Evolutionary conservation across 2,888 invertebrate species (phyloP), one percentile per base, ranked within the genome.

Genomic region (Strigamia maritima): DNA sequence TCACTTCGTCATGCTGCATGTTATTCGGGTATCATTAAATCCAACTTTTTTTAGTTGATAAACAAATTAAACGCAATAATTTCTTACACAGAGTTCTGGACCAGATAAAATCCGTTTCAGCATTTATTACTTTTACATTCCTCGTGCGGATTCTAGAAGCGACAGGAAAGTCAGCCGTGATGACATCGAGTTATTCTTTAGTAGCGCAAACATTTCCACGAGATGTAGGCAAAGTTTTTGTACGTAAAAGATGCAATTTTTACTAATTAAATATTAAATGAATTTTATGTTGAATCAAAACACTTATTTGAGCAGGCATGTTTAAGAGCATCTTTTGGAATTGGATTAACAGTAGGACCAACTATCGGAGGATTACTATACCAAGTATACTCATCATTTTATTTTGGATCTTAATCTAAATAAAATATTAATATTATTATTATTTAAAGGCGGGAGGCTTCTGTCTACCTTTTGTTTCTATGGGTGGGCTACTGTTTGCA

Each of bases 341-440:
- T 89, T 90, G 83, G 97, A 90, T 89, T 96, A 80, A 96, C 96
- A 80, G 93, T 94, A 0, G 96, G 97, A 0, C 96, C 96, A 0
- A 94, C 94, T 0, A 89, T 97, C 12, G 97, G 97, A 0, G 95
- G 95, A 0, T 91, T 92, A 0, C 88, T 97, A 0, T 97, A 92
- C 85, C 89, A 91, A 84, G 88, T 89, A 7, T 31, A 31, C 7
- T 31, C 7, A 31, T 31, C 7, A 31, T 31, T 31, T 31, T 7
- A 31, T 7, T 31, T 7, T 31, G 31, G 3, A 7, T n/a, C n/a
- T n/a, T n/a, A 31, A 31, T 31, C 31, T 31, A 7, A 31, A 31
- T 31, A 7, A 4, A 31, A 31, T 31, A 31, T 31, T n/a, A n/a
- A 31, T 31, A 4, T 31, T 4, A 31, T 31, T 7, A 7, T 31